Conservation (phyloP, 2,888 invertebrate genomes). For the Drosophila macrothrix region DNA sequence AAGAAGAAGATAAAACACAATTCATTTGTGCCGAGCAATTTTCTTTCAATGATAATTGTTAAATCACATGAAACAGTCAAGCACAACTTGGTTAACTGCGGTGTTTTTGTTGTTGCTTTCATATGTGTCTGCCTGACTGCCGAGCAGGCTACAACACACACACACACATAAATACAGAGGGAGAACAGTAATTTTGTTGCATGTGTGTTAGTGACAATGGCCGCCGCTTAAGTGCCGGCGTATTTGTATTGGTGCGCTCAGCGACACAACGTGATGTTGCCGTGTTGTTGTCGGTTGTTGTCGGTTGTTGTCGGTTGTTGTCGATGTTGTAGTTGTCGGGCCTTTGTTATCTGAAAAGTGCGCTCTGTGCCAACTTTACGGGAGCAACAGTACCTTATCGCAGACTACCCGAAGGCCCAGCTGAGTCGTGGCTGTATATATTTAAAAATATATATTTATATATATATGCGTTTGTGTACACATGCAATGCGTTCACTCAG, state of each 20-base stretch:
- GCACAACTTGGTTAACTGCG: conserved; percentile 53
- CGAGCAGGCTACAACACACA: conserved; percentile 35
- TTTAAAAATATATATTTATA: neutral
- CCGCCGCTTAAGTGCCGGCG: conserved; percentile 50
- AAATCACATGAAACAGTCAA: conserved; percentile 56
- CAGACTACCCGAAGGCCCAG: conserved; percentile 24
- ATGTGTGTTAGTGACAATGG: conserved; percentile 55
- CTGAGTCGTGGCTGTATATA: conserved; percentile 14
- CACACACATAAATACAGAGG: conserved; percentile 11
- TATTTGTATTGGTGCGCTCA: conserved; percentile 68
- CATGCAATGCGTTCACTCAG: conserved; percentile 2
- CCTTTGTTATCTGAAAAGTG: conserved; percentile 58
- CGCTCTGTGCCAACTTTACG: conserved; percentile 61
- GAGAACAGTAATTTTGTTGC: conserved; percentile 2
- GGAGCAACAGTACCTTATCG: conserved; percentile 44
- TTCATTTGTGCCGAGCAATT: conserved; percentile 45
- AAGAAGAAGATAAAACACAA: conserved; percentile 9
- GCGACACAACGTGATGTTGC: conserved; percentile 46
- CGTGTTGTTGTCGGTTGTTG: conserved; percentile 3
- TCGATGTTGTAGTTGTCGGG: conserved; percentile 19
- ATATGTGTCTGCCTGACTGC: conserved; percentile 10
- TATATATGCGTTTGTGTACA: neutral
- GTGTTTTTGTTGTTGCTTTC: conserved; percentile 33
- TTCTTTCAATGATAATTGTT: conserved; percentile 65
- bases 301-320: conserved; percentile 21